Percentiles rank a stretch among this genome's conserved stretches.
Evolutionary conservation across 2,797 vertebrate genomes (phyloP).

Genomic region (Argya squamiceps): DNA sequence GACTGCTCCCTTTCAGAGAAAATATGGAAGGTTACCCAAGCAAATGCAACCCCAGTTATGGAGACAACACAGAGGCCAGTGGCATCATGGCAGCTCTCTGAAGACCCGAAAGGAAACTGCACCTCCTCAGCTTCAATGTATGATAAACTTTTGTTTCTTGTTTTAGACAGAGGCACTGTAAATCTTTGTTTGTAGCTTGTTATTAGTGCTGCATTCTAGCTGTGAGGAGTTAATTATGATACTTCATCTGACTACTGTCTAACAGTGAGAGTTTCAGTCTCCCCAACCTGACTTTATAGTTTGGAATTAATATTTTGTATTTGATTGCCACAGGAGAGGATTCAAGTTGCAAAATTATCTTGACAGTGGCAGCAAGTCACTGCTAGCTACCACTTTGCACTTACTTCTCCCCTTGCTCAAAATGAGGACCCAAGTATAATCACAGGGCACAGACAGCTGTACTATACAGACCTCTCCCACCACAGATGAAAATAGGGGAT

Average conservation of each 20-base stretch:
- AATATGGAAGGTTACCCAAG: background rate
- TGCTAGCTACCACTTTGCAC: background rate
- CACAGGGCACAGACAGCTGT: background rate
- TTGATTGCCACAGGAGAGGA: background rate
- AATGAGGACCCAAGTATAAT: background rate
- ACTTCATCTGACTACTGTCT: background rate
- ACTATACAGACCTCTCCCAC: background rate
- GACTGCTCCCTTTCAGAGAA: background rate
- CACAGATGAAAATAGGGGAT: background rate
- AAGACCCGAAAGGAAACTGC: background rate
- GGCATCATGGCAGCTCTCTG: background rate
- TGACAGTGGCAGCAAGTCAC: background rate
- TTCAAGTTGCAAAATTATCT: background rate
- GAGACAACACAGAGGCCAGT: background rate
- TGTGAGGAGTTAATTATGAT: background rate
- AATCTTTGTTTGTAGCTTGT: background rate
- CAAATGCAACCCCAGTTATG: background rate
- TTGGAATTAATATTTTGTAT: background rate
- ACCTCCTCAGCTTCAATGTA: background rate
- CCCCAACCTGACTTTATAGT: background rate
- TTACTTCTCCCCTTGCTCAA: background rate
- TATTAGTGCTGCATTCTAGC: background rate
- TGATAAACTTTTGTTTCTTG: background rate
- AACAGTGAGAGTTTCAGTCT: background rate
- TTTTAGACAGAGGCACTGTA: background rate